Percentiles rank a stretch among this genome's conserved stretches.
phyloP scores from a whole-genome alignment of 92 coral and sea anemone genomes.

The Isaurus tuberculatus region DNA sequence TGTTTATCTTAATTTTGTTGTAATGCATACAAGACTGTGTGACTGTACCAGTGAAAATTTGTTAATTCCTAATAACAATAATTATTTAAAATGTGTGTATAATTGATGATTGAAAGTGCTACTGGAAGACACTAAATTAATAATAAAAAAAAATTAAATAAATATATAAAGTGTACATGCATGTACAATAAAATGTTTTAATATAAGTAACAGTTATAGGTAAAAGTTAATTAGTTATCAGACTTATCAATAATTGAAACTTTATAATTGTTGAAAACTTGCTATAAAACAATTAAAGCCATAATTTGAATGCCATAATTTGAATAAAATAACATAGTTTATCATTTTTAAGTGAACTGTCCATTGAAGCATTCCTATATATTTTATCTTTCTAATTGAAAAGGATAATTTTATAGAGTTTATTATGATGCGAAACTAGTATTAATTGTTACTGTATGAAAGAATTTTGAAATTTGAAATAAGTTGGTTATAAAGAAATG shows the following conservation, averaged over 20 bases:
- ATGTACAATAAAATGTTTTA: neutral
- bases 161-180: neutral
- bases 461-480: neutral
- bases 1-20: conserved; percentile 1
- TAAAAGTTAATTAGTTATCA: conserved; percentile 10
- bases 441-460: neutral
- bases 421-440: neutral
- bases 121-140: conserved; percentile 12
- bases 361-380: conserved; percentile 1
- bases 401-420: neutral
- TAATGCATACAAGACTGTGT: neutral
- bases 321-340: neutral
- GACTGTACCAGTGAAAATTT: neutral
- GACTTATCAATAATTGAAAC: neutral
- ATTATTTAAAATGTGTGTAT: neutral
- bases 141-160: neutral
- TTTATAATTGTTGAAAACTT: conserved; percentile 1
- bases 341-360: neutral
- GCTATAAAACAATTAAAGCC: neutral
- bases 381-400: neutral
- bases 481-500: neutral
- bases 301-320: neutral
- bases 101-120: conserved; percentile 8
- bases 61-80: neutral
- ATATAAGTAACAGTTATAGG: conserved; percentile 1